phyloP scores from a whole-genome alignment of 2,888 invertebrate species.

The Fabriciana adippe region DNA sequence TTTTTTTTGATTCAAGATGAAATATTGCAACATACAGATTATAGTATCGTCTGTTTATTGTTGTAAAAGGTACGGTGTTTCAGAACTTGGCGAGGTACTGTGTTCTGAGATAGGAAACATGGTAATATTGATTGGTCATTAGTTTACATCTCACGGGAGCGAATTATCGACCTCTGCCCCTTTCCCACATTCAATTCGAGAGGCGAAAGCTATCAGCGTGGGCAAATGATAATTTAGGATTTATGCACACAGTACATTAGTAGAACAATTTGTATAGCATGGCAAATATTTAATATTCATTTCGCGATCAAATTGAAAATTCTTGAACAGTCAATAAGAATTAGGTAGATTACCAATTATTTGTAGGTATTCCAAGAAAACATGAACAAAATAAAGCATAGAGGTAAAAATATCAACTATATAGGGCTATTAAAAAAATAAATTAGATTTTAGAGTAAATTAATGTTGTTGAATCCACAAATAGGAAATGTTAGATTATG shows the following conservation, averaged over 20 bases:
- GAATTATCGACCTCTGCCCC: constrained; percentile 65
- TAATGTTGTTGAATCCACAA: no score
- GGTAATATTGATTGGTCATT: constrained; percentile 37
- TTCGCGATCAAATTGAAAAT: neutral
- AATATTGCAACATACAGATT: neutral
- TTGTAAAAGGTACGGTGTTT: neutral
- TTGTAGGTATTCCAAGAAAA: no score
- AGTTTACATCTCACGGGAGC: constrained; percentile 55
- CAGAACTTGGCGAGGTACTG: neutral
- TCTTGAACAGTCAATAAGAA: no score
- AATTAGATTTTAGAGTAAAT: no score
- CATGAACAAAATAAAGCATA: no score
- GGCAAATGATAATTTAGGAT: constrained; percentile 50
- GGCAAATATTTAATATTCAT: neutral
- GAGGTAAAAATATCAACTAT: no score
- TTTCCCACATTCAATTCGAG: constrained; percentile 65
- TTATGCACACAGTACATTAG: constrained; percentile 11
- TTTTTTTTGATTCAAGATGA: neutral
- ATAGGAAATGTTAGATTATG: no score
- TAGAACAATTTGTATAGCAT: neutral
- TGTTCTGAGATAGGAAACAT: constrained; percentile 20
- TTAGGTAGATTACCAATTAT: no score
- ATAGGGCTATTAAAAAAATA: no score
- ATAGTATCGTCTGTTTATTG: neutral
- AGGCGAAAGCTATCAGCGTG: constrained; percentile 66